phyloP scores from a whole-genome alignment of 2,888 invertebrate species.

The Sericinus montela region DNA sequence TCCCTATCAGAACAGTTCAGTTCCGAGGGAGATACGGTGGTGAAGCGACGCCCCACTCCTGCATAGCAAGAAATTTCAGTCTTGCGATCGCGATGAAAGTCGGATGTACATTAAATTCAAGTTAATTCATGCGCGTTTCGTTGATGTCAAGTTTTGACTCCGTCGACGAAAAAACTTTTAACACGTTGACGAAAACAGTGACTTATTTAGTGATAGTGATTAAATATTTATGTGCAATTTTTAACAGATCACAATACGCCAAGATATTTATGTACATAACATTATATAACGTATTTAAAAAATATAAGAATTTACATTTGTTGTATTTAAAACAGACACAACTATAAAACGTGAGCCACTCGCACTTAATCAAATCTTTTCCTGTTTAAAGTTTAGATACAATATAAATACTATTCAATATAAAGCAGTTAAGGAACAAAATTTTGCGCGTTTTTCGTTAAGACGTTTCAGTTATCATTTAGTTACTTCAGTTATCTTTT shows the following conservation, averaged over 20 bases:
- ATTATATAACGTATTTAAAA: too few relatives aligned
- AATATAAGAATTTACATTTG: too few relatives aligned
- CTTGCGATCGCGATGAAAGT: constrained; percentile 36
- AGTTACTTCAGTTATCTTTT: too few relatives aligned
- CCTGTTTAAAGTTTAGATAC: too few relatives aligned
- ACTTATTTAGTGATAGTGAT: constrained; percentile 4
- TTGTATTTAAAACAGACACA: too few relatives aligned
- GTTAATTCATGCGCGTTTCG: not conserved
- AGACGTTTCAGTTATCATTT: too few relatives aligned
- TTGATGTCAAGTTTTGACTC: not conserved
- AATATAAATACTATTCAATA: too few relatives aligned
- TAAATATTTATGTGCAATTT: not conserved
- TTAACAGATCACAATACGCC: not conserved
- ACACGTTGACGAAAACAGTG: not conserved
- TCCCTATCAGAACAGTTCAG: constrained; percentile 57
- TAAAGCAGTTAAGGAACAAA: too few relatives aligned
- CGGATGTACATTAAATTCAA: constrained; percentile 14
- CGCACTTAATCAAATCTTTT: too few relatives aligned
- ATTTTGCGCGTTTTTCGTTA: too few relatives aligned
- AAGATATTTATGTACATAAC: not conserved
- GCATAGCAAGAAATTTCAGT: constrained; percentile 18
- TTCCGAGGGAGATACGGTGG: constrained; percentile 42
- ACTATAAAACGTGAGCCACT: too few relatives aligned
- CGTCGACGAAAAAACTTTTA: not conserved
- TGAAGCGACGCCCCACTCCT: constrained; percentile 43